Evolutionary conservation across 1,140 invertebrate genomes (phyloP).

Genomic region (Pissodes strobi): DNA sequence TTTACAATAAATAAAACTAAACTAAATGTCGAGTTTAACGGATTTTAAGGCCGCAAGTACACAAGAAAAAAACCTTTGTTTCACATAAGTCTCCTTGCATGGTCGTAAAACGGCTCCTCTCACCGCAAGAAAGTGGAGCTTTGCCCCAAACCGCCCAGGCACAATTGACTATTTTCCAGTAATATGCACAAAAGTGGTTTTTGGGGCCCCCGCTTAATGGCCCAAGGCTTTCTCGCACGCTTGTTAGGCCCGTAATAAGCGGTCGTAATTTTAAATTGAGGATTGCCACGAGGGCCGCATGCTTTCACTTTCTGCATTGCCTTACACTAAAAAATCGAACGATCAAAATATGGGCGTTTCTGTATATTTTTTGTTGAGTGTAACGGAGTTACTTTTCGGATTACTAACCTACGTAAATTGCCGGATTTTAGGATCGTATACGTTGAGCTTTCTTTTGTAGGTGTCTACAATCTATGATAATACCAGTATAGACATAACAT

Average conservation of each 20-base stretch:
- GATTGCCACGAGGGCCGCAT: conserved; percentile 9
- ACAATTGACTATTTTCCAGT: conserved; percentile 37
- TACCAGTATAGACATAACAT: too few species aligned
- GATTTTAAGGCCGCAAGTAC: too few species aligned
- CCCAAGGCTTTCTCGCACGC: conserved; percentile 29
- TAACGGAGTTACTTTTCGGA: too few species aligned
- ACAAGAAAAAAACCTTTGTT: too few species aligned
- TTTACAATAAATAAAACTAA: too few species aligned
- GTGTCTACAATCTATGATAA: too few species aligned
- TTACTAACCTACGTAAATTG: too few species aligned
- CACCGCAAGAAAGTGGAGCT: conserved; percentile 2
- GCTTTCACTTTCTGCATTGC: conserved; percentile 1
- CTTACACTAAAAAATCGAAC: too few species aligned
- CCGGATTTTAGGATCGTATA: not conserved
- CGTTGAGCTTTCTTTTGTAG: not conserved
- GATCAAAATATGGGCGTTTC: too few species aligned
- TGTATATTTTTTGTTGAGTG: too few species aligned
- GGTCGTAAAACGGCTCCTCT: conserved; percentile 6
- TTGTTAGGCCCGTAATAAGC: conserved; percentile 34
- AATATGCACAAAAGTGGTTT: conserved; percentile 35
- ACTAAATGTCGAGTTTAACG: too few species aligned
- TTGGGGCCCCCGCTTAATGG: conserved; percentile 14
- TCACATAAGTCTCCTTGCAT: not conserved
- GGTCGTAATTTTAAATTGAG: conserved; percentile 35
- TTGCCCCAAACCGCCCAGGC: not conserved